Percentiles rank a stretch among this genome's conserved stretches.
phyloP scores from a whole-genome alignment of 2,113 vertebrate genomes.

The Formicarius rufipectus region DNA sequence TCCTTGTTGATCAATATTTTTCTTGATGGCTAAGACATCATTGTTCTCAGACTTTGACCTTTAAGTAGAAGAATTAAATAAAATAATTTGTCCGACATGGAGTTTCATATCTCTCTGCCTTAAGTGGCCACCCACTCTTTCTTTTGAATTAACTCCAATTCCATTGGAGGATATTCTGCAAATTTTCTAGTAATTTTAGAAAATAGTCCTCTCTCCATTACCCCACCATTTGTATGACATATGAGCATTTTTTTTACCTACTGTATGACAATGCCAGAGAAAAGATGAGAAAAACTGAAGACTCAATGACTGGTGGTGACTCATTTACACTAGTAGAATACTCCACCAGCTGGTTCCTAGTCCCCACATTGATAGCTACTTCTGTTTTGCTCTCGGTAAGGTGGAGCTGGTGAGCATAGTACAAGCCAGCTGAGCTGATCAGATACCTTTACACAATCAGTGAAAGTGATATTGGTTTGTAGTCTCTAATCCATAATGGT shows the following conservation, averaged over 20 bases:
- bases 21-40: neutral
- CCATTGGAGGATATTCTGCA: neutral
- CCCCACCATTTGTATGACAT: neutral
- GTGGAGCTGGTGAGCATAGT: neutral
- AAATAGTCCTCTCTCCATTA: neutral
- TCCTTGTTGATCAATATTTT: neutral
- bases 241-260: neutral
- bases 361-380: neutral
- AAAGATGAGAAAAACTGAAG: neutral
- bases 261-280: neutral
- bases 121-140: neutral
- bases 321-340: neutral
- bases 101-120: neutral
- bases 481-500: neutral
- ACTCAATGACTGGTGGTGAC: neutral
- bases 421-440: neutral
- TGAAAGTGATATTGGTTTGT: neutral
- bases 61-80: neutral
- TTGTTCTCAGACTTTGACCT: neutral
- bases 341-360: neutral
- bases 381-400: neutral
- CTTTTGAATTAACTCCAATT: neutral
- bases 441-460: neutral
- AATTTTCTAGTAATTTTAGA: neutral
- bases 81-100: neutral